Conservation (phyloP, 2,113 vertebrate genomes). For the Oncorhynchus gorbuscha region DNA sequence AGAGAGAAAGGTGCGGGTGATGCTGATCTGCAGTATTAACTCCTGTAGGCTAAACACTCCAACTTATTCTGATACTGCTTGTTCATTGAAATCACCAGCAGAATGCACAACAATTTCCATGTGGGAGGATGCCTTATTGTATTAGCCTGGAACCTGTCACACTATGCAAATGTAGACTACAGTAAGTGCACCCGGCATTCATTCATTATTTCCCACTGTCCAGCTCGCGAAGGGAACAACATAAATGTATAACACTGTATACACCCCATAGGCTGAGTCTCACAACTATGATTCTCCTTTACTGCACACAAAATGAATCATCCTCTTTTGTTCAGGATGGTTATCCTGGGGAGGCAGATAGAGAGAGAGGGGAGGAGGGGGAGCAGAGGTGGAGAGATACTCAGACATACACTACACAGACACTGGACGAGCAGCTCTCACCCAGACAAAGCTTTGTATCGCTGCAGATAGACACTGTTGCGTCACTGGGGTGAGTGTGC, state of each 20-base stretch:
- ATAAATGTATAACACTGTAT: slow-evolving; percentile 8
- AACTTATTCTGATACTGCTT: too few relatives aligned
- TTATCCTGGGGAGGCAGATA: slow-evolving; percentile 21
- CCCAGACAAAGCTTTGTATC: slow-evolving; percentile 23
- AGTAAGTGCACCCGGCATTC: too few relatives aligned
- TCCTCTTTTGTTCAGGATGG: slow-evolving; percentile 33
- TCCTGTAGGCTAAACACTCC: too few relatives aligned
- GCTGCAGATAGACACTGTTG: slow-evolving; percentile 21
- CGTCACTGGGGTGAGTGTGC: slow-evolving; percentile 24
- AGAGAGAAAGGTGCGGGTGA: too few relatives aligned
- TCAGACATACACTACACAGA: slow-evolving; percentile 6
- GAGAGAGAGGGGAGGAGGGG: neutral
- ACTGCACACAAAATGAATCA: slow-evolving; percentile 39
- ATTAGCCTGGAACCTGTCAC: too few relatives aligned
- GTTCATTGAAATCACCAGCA: too few relatives aligned
- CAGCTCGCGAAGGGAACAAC: too few relatives aligned
- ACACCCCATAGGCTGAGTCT: slow-evolving; percentile 2
- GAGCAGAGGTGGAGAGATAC: slow-evolving; percentile 21
- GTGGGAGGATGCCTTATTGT: too few relatives aligned
- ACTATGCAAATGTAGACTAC: too few relatives aligned
- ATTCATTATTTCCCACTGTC: too few relatives aligned
- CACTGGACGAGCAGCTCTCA: slow-evolving; percentile 24
- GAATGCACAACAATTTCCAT: too few relatives aligned
- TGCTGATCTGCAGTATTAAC: neutral
- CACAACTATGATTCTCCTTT: slow-evolving; percentile 17